These are phyloP conservation scores for Callyntrura sp. DNA, from an alignment of 2,888 invertebrate genomes.

Conservation along the genomic window DNA sequence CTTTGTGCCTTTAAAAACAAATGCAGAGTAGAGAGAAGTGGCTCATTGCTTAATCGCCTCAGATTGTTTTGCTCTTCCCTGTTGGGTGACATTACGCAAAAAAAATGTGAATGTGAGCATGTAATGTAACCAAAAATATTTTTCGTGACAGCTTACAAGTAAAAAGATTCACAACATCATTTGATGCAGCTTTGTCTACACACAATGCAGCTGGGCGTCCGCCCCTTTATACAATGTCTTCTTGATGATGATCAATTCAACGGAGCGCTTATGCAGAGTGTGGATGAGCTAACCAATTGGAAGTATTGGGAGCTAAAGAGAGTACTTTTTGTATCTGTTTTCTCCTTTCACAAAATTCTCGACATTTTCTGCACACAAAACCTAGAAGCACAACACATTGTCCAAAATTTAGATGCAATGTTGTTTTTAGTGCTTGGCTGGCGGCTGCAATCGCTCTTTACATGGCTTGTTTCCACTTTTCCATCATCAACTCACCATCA, in stretches of 20 bases:
- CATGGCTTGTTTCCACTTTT: constrained; percentile 72
- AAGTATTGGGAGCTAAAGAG: background rate
- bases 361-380: constrained; percentile 37
- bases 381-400: background rate
- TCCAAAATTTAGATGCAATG: background rate
- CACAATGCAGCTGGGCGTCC: constrained; percentile 1
- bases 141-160: constrained; percentile 27
- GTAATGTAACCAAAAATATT: constrained; percentile 39
- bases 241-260: constrained; percentile 1
- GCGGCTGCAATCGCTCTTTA: constrained; percentile 67
- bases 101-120: constrained; percentile 13
- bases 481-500: constrained; percentile 69
- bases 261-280: background rate
- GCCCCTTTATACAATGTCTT: constrained; percentile 10
- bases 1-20: background rate
- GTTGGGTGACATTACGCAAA: constrained; percentile 24
- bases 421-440: constrained; percentile 6
- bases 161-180: constrained; percentile 22
- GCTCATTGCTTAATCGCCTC: constrained; percentile 27
- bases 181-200: background rate
- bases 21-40: background rate
- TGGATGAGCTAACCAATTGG: background rate
- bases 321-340: background rate
- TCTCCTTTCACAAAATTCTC: background rate
- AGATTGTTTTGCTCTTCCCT: background rate